phyloP scores from a whole-genome alignment of 2,797 vertebrate species.

The Parambassis ranga region DNA sequence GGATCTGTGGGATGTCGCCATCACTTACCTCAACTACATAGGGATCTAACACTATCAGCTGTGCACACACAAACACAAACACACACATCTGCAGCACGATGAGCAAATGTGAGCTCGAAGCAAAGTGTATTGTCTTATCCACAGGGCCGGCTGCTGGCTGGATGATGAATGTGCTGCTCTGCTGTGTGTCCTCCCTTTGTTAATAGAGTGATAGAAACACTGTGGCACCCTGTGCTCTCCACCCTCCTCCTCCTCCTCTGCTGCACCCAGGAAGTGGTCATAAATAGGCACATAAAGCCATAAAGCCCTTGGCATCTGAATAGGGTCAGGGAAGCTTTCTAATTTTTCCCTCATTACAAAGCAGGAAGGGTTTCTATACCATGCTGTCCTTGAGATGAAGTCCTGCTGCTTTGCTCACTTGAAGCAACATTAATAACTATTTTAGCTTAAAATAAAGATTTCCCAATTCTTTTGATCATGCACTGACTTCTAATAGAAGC shows the following conservation, averaged over 20 bases:
- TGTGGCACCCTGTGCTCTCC: slow-evolving; percentile 48
- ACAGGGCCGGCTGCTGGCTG: slow-evolving; percentile 50
- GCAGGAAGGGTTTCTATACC: neutral
- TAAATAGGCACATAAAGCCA: slow-evolving; percentile 59
- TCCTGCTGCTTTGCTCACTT: slow-evolving; percentile 7
- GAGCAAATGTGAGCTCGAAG: slow-evolving; percentile 51
- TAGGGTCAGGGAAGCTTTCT: slow-evolving; percentile 47
- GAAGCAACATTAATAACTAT: too few species aligned
- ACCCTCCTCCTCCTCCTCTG: slow-evolving; percentile 28
- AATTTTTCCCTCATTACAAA: slow-evolving; percentile 40
- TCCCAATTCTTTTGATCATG: too few species aligned
- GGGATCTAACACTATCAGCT: slow-evolving; percentile 51
- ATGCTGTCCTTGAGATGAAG: neutral
- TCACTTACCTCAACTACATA: slow-evolving; percentile 69
- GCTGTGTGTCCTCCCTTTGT: slow-evolving; percentile 66
- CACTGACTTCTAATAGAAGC: too few species aligned
- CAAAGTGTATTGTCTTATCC: slow-evolving; percentile 61
- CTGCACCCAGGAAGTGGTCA: slow-evolving; percentile 63
- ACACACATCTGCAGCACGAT: slow-evolving; percentile 9
- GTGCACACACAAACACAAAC: slow-evolving; percentile 9
- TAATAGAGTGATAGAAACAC: slow-evolving; percentile 74
- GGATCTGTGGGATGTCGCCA: slow-evolving; percentile 70
- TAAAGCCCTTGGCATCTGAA: slow-evolving; percentile 49
- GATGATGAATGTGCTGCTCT: slow-evolving; percentile 73
- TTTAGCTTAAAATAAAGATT: too few species aligned